Evolutionary conservation across 1,140 invertebrate species (phyloP).

Genomic region (Platyscapa corneri): DNA sequence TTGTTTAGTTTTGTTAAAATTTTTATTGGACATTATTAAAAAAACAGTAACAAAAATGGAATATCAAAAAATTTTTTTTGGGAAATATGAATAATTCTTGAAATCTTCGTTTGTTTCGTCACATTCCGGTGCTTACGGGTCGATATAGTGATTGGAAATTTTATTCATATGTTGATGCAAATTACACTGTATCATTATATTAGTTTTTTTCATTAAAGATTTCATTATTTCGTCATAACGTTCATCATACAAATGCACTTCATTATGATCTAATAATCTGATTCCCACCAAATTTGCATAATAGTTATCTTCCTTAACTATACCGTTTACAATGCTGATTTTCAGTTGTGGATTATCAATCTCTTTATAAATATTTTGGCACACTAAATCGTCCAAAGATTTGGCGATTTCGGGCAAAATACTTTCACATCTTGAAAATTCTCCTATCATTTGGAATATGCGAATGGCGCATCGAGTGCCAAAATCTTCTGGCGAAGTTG

Average conservation of each 20-base stretch:
- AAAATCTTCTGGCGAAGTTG: background rate
- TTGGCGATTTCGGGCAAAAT: slow-evolving; percentile 6
- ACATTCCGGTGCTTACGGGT: background rate
- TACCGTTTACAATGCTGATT: background rate
- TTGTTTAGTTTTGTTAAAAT: too few relatives aligned
- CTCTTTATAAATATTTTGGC: background rate
- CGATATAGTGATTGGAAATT: background rate
- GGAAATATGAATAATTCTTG: too few relatives aligned
- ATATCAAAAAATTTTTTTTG: too few relatives aligned
- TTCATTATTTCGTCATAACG: slow-evolving; percentile 20
- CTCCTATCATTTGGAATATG: background rate
- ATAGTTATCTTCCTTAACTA: slow-evolving; percentile 7
- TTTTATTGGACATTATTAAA: too few relatives aligned
- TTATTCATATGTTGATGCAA: slow-evolving; percentile 16
- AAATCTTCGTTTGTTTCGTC: too few relatives aligned
- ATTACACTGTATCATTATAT: background rate
- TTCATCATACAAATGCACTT: background rate
- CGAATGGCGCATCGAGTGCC: background rate
- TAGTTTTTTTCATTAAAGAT: background rate
- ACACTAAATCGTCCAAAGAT: slow-evolving; percentile 1
- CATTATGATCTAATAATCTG: background rate
- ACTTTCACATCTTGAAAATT: background rate
- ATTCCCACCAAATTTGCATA: background rate
- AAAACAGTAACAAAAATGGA: too few relatives aligned
- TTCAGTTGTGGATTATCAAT: background rate